These are phyloP conservation scores for Drosophila kanekoi DNA, from an alignment of 2,888 invertebrate species.

Conservation along the genomic window DNA sequence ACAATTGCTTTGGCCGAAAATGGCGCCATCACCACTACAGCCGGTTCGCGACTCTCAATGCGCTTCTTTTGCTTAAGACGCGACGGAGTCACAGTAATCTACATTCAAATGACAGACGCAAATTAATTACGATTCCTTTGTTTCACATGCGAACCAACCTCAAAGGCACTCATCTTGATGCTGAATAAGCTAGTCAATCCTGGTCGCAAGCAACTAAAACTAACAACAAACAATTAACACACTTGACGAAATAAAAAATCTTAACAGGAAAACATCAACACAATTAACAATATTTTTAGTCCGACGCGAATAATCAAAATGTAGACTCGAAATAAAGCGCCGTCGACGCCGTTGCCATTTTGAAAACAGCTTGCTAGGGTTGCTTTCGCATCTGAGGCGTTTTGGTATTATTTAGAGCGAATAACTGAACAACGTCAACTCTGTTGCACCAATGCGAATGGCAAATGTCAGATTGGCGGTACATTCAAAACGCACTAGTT, in stretches of 20 bases:
- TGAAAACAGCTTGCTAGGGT: constrained; percentile 48
- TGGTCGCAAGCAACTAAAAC: neutral
- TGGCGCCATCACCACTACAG: constrained; percentile 87
- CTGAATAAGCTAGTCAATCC: neutral
- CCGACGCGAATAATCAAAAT: constrained; percentile 32
- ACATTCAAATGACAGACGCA: neutral
- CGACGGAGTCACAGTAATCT: constrained; percentile 84
- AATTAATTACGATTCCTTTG: constrained; percentile 8
- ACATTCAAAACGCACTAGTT: constrained; percentile 1
- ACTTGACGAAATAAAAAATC: constrained; percentile 14
- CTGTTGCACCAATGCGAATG: constrained; percentile 17
- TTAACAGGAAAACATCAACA: constrained; percentile 33
- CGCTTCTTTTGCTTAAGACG: constrained; percentile 79
- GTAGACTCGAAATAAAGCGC: constrained; percentile 44
- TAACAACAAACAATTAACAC: constrained; percentile 26
- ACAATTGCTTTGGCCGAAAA: constrained; percentile 89
- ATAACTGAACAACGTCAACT: neutral
- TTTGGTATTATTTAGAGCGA: constrained; percentile 46
- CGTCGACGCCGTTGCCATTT: constrained; percentile 61
- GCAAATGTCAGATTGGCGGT: neutral
- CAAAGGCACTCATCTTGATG: constrained; percentile 83
- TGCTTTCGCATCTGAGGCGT: constrained; percentile 18
- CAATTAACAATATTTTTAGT: constrained; percentile 38
- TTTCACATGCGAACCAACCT: constrained; percentile 67
- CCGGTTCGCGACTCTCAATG: constrained; percentile 84